A percentile compares a stretch with the other conserved stretches of the same genome.
These are phyloP conservation scores for Coelopa frigida DNA, from an alignment of 1,140 invertebrate species.

Conservation along the genomic window DNA sequence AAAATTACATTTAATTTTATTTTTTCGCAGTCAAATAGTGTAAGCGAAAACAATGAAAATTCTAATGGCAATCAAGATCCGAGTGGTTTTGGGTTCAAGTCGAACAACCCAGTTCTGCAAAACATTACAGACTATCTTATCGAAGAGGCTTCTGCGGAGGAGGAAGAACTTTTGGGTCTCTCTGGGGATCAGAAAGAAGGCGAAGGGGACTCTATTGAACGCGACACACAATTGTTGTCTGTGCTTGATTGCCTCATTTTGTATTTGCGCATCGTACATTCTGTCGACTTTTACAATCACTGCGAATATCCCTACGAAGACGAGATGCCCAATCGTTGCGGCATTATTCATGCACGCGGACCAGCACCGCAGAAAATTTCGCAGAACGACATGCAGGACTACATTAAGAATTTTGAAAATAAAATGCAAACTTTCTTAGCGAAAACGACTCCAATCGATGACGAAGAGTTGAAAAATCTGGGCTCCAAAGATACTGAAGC, in stretches of 20 bases:
- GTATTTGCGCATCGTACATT: constrained; percentile 95
- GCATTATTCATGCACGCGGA: constrained; percentile 94
- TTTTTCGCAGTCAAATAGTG: background rate
- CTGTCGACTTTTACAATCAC: constrained; percentile 98
- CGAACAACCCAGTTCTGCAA: constrained; percentile 90
- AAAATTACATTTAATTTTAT: background rate
- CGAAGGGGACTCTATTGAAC: constrained; percentile 58
- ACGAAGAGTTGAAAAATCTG: constrained; percentile 78
- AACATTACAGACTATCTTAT: constrained; percentile 98
- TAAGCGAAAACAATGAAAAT: background rate
- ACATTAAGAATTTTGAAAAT: constrained; percentile 70
- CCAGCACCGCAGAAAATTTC: constrained; percentile 73
- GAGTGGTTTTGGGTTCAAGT: constrained; percentile 60
- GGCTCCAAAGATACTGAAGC: constrained; percentile 81
- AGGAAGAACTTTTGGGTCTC: constrained; percentile 88
- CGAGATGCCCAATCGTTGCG: constrained; percentile 98
- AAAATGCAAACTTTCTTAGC: constrained; percentile 87
- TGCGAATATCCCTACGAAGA: constrained; percentile 99
- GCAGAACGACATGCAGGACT: constrained; percentile 63
- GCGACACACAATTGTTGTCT: constrained; percentile 67
- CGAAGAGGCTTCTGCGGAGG: constrained; percentile 96
- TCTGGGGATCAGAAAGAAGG: constrained; percentile 50
- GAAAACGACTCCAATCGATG: constrained; percentile 57
- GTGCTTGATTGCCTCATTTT: constrained; percentile 74
- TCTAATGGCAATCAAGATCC: background rate